Conservation (phyloP, 2,797 vertebrate genomes). For the Malurus leucopterus region DNA sequence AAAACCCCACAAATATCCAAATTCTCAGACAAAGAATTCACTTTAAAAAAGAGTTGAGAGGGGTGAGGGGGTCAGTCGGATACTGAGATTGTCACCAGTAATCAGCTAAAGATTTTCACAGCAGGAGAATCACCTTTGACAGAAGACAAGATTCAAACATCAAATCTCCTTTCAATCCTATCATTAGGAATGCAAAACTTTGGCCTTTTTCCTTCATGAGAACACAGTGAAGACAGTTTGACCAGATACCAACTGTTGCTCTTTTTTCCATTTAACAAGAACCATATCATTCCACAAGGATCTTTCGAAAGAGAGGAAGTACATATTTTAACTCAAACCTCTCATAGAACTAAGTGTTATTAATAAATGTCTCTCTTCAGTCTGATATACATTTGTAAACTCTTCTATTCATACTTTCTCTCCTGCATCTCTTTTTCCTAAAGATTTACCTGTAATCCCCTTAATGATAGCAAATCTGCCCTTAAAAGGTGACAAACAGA, state of each 20-base stretch:
- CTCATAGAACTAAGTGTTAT: not conserved
- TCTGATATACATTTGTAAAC: not conserved
- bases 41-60: not conserved
- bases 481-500: not conserved
- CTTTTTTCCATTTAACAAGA: not conserved
- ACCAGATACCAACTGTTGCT: not conserved
- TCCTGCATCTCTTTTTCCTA: too few relatives aligned
- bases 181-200: not conserved
- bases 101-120: not conserved
- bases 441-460: not conserved
- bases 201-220: not conserved
- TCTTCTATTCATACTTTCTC: not conserved
- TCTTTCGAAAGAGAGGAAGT: not conserved
- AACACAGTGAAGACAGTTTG: not conserved
- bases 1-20: not conserved
- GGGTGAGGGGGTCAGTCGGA: too few relatives aligned
- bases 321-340: not conserved
- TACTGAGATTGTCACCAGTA: not conserved
- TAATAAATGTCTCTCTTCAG: not conserved
- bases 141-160: not conserved
- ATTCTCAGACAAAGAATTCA: not conserved
- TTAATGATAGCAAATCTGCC: not conserved
- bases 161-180: not conserved
- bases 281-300: not conserved
- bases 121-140: not conserved